Base-by-base conservation (phyloP, 2,113 vertebrate genomes). In the Coreoperca whiteheadi region DNA sequence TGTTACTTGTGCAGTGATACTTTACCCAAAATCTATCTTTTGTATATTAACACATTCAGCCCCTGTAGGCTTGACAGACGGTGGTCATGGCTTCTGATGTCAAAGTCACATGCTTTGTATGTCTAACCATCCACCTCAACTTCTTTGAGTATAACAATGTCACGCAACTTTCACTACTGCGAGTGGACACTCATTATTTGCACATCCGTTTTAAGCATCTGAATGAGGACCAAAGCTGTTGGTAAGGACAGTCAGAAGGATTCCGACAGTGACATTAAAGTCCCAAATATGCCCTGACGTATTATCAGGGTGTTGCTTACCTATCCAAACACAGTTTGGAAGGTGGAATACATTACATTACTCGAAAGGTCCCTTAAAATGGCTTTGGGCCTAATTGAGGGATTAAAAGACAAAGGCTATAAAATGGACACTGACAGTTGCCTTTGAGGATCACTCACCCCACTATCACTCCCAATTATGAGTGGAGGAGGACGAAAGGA, bases 381-480 rank as follows among this genome's bases (percentile, higher is more conserved):
- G 56, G 57, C 63, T 50, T 74, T 70, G 54, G 41, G 18, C 39
- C 34, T 75, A 25, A 79, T 83, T 50, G 21, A 46, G 37, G 70
- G 48, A 84, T 84, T 79, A 43, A 68, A 78, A 78, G 83, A 77
- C 61, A 80, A 69, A 79, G n/a, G 74, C 57, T 57, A 79, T 73
- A 41, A 84, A 86, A 81, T 71, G 70, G 72, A 73, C 69, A 63
- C 41, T 77, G 74, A 73, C 72, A 75, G 76, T 80, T 88, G 82
- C 74, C 71, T 80, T 83, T 88, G 75, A 83, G 61, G 77, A 88
- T 79, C 79, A 68, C 75, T 85, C 70, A 74, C 34, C 75, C 56
- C 79, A 77, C 79, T 61, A 85, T 91, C 87, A 84, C 67, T 80
- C 67, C 34, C 78, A 65, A 78, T 89, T 82, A 88, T 39, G 65